These are phyloP conservation scores for Smutsia temminckii DNA, from an alignment of 2,797 vertebrate genomes.

Conservation along the genomic window DNA sequence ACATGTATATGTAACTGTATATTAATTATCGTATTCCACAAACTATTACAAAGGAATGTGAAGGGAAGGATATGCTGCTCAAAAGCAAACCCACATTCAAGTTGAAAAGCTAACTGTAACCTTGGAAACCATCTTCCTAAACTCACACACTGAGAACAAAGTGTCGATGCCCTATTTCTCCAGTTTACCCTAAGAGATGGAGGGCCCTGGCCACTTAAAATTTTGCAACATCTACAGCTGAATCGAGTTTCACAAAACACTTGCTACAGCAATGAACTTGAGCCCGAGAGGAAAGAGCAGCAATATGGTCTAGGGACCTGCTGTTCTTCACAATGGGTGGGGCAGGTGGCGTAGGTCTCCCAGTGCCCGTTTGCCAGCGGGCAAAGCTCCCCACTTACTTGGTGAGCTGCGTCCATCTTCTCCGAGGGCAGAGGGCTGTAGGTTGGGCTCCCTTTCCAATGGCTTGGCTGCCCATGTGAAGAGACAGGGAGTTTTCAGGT, in stretches of 20 bases:
- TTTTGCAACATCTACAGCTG: neutral
- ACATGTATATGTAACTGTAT: neutral
- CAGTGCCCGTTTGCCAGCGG: neutral
- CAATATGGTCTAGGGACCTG: neutral
- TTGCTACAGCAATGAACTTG: neutral
- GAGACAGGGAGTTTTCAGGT: neutral
- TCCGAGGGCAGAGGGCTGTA: neutral
- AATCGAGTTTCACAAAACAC: neutral
- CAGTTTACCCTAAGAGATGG: neutral
- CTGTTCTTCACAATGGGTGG: conserved; percentile 28
- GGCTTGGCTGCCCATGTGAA: neutral
- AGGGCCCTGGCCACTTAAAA: neutral
- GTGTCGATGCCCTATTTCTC: neutral
- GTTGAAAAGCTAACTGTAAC: neutral
- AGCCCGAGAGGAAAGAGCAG: neutral
- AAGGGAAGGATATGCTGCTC: neutral
- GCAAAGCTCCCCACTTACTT: neutral
- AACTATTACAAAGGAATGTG: neutral
- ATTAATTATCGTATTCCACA: neutral
- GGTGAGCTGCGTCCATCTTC: neutral
- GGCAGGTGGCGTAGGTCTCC: neutral
- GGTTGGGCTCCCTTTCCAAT: neutral
- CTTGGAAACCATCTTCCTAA: conserved; percentile 13
- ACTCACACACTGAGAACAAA: neutral
- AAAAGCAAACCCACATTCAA: neutral